Evolutionary conservation across 2,113 vertebrate species (phyloP), one percentile per base, ranked within the genome.

Genomic region (western clawed frog (Xenopus tropicalis)): DNA sequence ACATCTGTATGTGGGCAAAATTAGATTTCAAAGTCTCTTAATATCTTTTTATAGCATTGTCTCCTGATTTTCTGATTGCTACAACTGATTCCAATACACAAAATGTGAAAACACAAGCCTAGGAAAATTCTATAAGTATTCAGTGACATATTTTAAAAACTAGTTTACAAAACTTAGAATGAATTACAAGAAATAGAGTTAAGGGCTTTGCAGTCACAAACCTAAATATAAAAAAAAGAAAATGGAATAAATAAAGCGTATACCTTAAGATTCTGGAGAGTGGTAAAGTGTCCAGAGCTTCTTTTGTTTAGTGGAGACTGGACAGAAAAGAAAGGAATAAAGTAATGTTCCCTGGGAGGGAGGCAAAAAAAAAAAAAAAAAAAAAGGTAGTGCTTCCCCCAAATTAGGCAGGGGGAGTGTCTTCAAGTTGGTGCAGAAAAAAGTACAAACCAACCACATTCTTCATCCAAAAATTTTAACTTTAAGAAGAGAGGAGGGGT

Each of bases 331-430:
- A 82, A 88, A 87, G 88, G 86, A 91, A 86, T 88, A 89, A 88
- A 83, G 80, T 63, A 61, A 81, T 83, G 84, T 51, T 80, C 85
- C 85, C 87, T 81, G 84, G 89, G 88, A 90, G 88, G 83, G 89
- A 89, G 66, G 83, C 29, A 86, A 87, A 92, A 86, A n/a, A n/a
- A n/a, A n/a, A 73, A 74, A 74, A 74, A n/a, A n/a, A n/a, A n/a
- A n/a, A 73, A 74, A 74, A 74, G 57, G 58, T 69, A 76, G 73
- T 24, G 73, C 90, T 91, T 87, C 88, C 83, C 80, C 88, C 90
- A 80, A 85, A 84, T 86, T 80, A 90, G 84, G 69, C 88, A 88
- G 91, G 89, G 91, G 93, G 92, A 87, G 91, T 90, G 77, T 80
- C 81, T 78, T 78, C 76, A 0, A 17, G 76, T 61, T 80, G 85